Percentiles rank a stretch among this genome's conserved stretches.
These are phyloP conservation scores for Metellina segmentata DNA, from an alignment of 2,888 invertebrate species.

Conservation along the genomic window DNA sequence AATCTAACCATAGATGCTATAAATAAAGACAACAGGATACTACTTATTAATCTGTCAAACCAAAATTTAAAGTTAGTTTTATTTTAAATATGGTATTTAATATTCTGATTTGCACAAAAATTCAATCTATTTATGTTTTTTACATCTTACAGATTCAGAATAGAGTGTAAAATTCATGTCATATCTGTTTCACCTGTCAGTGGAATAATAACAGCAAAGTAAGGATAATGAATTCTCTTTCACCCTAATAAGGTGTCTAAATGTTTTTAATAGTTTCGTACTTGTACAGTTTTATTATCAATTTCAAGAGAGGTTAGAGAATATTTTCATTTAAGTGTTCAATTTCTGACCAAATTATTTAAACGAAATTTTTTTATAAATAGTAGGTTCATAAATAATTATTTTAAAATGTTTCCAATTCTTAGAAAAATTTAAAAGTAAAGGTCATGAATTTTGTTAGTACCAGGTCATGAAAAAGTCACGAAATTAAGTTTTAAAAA, in stretches of 20 bases:
- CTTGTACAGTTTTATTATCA: background rate
- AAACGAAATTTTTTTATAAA: no score
- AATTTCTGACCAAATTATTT: no score
- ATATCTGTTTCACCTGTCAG: slow-evolving; percentile 43
- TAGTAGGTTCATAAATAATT: no score
- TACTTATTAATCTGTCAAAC: slow-evolving; percentile 12
- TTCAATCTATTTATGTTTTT: slow-evolving; percentile 4
- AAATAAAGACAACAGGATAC: slow-evolving; percentile 29
- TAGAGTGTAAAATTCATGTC: slow-evolving; percentile 37
- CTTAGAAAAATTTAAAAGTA: no score
- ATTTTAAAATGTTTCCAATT: no score
- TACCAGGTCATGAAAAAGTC: no score
- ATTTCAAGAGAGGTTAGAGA: background rate
- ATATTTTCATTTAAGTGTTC: no score
- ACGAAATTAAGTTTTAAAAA: no score
- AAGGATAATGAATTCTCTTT: background rate
- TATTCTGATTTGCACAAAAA: background rate
- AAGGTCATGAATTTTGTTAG: no score
- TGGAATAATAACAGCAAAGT: slow-evolving; percentile 43
- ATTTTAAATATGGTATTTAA: background rate
- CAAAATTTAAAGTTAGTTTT: slow-evolving; percentile 37
- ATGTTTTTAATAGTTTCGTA: no score
- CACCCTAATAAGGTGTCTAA: no score
- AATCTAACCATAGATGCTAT: slow-evolving; percentile 18
- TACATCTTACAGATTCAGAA: slow-evolving; percentile 37